These are phyloP conservation scores for Aleiodes alternator DNA, from an alignment of 2,888 invertebrate species.

Conservation along the genomic window DNA sequence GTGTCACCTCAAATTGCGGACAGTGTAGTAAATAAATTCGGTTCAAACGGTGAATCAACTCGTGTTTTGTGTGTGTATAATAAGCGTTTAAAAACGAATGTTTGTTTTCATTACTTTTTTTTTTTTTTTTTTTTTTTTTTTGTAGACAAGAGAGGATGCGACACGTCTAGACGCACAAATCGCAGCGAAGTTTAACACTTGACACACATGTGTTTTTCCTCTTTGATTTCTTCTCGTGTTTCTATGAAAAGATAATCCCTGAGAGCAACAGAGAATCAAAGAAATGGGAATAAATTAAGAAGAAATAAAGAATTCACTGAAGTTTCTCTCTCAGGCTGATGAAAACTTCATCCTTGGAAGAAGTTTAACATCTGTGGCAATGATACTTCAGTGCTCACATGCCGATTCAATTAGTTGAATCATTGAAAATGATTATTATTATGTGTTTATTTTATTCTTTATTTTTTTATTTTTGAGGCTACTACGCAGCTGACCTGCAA, in stretches of 20 bases:
- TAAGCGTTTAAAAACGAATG: slow-evolving; percentile 6
- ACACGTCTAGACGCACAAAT: slow-evolving; percentile 71
- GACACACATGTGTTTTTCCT: slow-evolving; percentile 36
- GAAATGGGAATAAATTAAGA: background rate
- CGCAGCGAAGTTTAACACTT: slow-evolving; percentile 57
- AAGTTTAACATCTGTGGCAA: background rate
- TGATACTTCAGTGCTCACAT: background rate
- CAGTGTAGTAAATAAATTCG: slow-evolving; percentile 22
- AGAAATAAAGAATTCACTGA: too few relatives aligned
- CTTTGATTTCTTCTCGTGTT: background rate
- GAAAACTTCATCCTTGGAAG: background rate
- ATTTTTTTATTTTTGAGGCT: slow-evolving; percentile 27
- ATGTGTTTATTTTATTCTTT: background rate
- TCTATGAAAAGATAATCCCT: background rate
- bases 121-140: slow-evolving; percentile 13
- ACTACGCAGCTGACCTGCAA: slow-evolving; percentile 25
- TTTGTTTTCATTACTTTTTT: background rate
- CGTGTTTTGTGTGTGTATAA: background rate
- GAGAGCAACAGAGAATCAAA: background rate
- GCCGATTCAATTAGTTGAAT: slow-evolving; percentile 9
- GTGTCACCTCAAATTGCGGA: slow-evolving; percentile 2
- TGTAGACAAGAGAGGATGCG: slow-evolving; percentile 50
- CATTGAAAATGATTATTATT: slow-evolving; percentile 21
- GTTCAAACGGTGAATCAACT: slow-evolving; percentile 24
- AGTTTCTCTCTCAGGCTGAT: slow-evolving; percentile 9